Conservation (phyloP, 1,140 invertebrate genomes). For the Melanaphis sacchari region DNA sequence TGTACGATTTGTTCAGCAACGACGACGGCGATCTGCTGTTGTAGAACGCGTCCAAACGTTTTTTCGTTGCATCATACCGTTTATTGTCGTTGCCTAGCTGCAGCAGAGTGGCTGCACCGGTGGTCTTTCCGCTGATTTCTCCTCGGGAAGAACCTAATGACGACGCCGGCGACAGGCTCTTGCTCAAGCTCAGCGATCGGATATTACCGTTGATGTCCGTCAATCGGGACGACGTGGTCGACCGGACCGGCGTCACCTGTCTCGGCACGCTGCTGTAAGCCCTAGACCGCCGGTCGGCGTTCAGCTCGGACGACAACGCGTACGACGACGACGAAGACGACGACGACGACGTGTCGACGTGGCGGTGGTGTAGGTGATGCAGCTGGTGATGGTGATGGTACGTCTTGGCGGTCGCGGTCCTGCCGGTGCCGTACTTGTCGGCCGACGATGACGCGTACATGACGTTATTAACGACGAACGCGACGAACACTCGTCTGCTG, state of each 20-base stretch:
- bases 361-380: not conserved
- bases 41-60: conserved; percentile 55
- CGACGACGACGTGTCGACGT: not conserved
- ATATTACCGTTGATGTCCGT: conserved; percentile 52
- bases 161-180: conserved; percentile 26
- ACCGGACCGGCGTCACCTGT: not conserved
- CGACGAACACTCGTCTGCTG: not conserved
- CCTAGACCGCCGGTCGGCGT: conserved; percentile 34
- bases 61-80: conserved; percentile 49
- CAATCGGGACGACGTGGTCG: conserved; percentile 1
- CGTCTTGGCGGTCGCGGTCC: not conserved
- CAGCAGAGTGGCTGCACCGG: not conserved
- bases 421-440: conserved; percentile 40
- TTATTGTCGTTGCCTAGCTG: conserved; percentile 52
- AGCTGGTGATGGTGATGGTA: not conserved
- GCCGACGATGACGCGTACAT: conserved; percentile 43
- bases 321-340: conserved; percentile 24
- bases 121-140: not conserved
- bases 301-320: conserved; percentile 30
- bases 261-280: conserved; percentile 25
- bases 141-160: not conserved
- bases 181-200: conserved; percentile 28
- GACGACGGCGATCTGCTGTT: conserved; percentile 21
- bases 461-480: not conserved
- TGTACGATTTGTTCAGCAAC: conserved; percentile 42